Evolutionary conservation across 2,888 invertebrate species (phyloP).

Genomic region (Blastobasis adustella): DNA sequence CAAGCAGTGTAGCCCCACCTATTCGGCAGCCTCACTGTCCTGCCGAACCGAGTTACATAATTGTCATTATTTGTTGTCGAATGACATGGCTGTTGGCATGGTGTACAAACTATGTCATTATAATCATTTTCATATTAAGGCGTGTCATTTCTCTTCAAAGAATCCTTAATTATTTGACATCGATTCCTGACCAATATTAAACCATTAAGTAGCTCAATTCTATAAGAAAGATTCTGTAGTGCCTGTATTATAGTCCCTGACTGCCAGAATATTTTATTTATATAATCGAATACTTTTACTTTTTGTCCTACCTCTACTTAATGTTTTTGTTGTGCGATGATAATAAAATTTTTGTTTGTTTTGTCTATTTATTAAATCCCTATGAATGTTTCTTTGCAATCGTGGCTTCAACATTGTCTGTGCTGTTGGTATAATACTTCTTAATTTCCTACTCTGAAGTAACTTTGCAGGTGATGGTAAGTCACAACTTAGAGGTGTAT

Average conservation of each 20-base stretch:
- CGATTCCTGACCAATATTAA: background rate
- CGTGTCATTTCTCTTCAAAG: no score
- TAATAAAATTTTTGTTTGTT: background rate
- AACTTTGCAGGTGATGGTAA: conserved; percentile 5
- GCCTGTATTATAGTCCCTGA: background rate
- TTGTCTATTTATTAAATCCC: background rate
- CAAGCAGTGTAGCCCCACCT: no score
- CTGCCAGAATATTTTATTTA: background rate
- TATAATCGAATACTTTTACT: background rate
- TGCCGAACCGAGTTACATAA: no score
- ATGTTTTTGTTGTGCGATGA: background rate
- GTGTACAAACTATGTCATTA: no score
- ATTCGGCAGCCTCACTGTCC: no score
- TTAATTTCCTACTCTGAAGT: background rate
- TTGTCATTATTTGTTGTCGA: no score
- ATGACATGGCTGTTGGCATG: no score
- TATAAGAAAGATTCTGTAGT: background rate
- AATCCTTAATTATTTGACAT: background rate
- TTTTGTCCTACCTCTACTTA: background rate
- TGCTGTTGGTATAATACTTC: background rate
- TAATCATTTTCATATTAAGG: no score
- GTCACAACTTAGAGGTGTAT: conserved; percentile 3
- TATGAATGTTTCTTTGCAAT: background rate
- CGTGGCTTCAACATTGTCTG: background rate
- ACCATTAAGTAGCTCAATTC: background rate